Conservation (phyloP, 2,113 vertebrate species). For the Poeciliopsis turrubarensis region DNA sequence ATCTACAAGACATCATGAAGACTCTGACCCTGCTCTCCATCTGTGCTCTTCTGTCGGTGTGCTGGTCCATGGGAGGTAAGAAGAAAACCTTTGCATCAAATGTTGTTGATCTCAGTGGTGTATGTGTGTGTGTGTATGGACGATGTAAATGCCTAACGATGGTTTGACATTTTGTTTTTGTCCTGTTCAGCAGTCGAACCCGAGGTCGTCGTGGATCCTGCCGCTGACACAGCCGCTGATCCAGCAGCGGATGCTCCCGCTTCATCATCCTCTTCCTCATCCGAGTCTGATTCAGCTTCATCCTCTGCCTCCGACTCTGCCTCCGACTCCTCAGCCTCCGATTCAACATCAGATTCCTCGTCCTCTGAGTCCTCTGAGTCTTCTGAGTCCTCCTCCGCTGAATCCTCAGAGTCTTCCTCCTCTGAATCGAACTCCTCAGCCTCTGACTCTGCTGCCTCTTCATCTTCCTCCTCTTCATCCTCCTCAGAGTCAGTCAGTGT, state of each 20-base stretch:
- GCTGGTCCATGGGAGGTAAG: slow-evolving; percentile 78
- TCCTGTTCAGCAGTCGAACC: slow-evolving; percentile 60
- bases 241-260: slow-evolving; percentile 2
- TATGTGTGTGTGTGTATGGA: not conserved
- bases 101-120: not conserved
- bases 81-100: not conserved
- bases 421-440: slow-evolving; percentile 34
- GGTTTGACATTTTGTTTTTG: slow-evolving; percentile 4
- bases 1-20: slow-evolving; percentile 74
- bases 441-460: slow-evolving; percentile 34
- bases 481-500: slow-evolving; percentile 72
- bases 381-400: slow-evolving; percentile 29
- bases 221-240: slow-evolving; percentile 11
- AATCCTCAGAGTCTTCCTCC: slow-evolving; percentile 23
- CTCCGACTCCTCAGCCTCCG: slow-evolving; percentile 37
- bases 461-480: slow-evolving; percentile 51
- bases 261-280: slow-evolving; percentile 43
- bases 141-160: not conserved
- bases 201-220: slow-evolving; percentile 54
- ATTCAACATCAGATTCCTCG: slow-evolving; percentile 36
- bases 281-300: slow-evolving; percentile 49
- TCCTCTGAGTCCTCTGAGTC: slow-evolving; percentile 30
- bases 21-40: slow-evolving; percentile 73
- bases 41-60: slow-evolving; percentile 75
- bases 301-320: slow-evolving; percentile 57